Percentiles rank a stretch among this genome's conserved stretches.
phyloP scores from a whole-genome alignment of 2,113 vertebrate genomes.

The Stegostoma tigrinum region DNA sequence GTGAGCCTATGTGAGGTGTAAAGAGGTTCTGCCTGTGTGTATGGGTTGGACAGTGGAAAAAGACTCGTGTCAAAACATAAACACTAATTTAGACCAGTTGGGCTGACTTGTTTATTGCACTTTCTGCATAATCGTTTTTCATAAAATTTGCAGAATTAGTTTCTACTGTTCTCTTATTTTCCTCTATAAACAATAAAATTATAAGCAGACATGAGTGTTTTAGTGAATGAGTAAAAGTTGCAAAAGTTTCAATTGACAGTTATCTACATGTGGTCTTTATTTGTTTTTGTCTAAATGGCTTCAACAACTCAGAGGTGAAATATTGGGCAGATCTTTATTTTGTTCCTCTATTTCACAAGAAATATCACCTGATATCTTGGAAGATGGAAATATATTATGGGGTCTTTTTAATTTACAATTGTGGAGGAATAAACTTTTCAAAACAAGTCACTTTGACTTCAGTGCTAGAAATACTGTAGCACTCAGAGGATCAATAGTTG shows the following conservation, averaged over 20 bases:
- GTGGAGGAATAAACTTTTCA: background rate
- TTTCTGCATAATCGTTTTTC: background rate
- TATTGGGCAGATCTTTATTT: background rate
- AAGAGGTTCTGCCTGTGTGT: background rate
- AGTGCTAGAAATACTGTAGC: background rate
- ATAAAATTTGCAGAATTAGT: background rate
- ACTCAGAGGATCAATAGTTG: background rate
- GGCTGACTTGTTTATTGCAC: background rate
- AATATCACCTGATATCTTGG: background rate
- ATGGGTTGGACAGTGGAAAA: background rate
- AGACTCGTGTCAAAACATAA: background rate
- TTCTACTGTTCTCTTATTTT: background rate
- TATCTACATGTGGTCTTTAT: background rate
- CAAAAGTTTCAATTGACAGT: background rate
- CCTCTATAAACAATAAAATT: background rate
- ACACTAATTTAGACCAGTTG: background rate
- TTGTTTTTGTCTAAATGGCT: conserved; percentile 6
- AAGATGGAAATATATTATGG: background rate
- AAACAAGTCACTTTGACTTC: conserved; percentile 10
- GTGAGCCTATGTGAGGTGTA: background rate
- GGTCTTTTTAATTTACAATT: background rate
- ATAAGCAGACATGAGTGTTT: background rate
- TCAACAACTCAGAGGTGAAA: background rate
- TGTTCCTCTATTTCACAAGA: background rate
- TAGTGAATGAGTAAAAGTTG: background rate